Evolutionary conservation across 2,113 vertebrate genomes (phyloP).

Genomic region (Narcine bancroftii): DNA sequence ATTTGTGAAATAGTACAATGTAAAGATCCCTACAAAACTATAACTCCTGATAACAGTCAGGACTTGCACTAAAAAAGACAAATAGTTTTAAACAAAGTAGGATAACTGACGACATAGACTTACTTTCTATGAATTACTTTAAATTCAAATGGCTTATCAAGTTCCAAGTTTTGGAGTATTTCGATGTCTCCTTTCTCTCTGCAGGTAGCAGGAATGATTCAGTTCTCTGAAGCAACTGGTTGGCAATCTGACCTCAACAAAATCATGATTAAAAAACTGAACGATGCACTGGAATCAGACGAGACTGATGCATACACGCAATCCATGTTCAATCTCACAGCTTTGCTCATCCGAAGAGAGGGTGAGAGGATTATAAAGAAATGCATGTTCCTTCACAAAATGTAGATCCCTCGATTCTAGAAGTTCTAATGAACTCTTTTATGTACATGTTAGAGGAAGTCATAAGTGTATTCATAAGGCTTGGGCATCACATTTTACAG

Average conservation of each 20-base stretch:
- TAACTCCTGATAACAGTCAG: not conserved
- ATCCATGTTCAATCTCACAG: conserved; percentile 90
- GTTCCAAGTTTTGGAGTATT: not conserved
- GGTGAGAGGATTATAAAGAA: conserved; percentile 53
- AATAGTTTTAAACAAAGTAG: not conserved
- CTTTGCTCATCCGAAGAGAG: conserved; percentile 83
- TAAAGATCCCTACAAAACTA: not conserved
- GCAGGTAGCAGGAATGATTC: conserved; percentile 89
- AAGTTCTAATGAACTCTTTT: not conserved
- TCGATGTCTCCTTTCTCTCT: conserved; percentile 3
- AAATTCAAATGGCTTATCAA: not conserved
- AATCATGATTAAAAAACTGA: conserved; percentile 79
- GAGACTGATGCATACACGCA: conserved; percentile 74
- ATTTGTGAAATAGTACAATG: not conserved
- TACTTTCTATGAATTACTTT: not conserved
- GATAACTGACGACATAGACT: not conserved
- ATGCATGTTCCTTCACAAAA: not conserved
- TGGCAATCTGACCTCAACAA: conserved; percentile 77
- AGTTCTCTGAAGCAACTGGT: conserved; percentile 74
- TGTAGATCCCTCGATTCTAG: not conserved
- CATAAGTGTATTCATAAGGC: not conserved
- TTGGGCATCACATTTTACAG: not conserved
- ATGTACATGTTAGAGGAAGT: not conserved
- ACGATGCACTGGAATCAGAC: conserved; percentile 61
- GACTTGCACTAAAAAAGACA: not conserved